Evolutionary conservation across 92 coral and sea anemone species (phyloP).

Genomic region (Heliopora coerulea): DNA sequence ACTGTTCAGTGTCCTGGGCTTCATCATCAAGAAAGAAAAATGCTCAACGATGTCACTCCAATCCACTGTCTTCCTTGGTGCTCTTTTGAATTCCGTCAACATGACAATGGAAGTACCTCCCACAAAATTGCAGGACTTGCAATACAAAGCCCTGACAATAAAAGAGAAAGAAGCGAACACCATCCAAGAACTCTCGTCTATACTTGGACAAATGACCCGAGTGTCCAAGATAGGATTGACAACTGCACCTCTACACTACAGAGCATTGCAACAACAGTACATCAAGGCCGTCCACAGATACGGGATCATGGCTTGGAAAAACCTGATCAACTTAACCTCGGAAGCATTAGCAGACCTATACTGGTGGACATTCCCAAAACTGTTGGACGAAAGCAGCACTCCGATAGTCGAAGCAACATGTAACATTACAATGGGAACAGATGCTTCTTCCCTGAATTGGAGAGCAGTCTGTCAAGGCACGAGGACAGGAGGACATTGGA

Average conservation of each 20-base stretch:
- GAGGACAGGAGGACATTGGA: constrained; percentile 46
- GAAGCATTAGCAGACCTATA: constrained; percentile 43
- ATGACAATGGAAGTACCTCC: constrained; percentile 45
- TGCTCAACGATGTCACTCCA: constrained; percentile 45
- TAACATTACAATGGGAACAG: constrained; percentile 30
- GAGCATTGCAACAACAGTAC: constrained; percentile 38
- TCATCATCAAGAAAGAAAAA: constrained; percentile 36
- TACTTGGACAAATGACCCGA: constrained; percentile 56
- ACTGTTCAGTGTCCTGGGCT: constrained; percentile 39
- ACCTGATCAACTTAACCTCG: constrained; percentile 11
- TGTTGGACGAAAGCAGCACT: neutral
- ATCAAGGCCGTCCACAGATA: neutral
- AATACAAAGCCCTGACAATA: constrained; percentile 9
- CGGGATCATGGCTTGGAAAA: neutral
- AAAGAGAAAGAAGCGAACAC: constrained; percentile 16
- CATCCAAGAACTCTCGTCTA: constrained; percentile 41
- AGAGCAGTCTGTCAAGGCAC: constrained; percentile 45
- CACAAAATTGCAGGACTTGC: neutral
- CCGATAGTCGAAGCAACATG: neutral
- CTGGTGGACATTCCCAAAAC: constrained; percentile 48
- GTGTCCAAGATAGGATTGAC: constrained; percentile 47
- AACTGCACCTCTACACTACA: constrained; percentile 46
- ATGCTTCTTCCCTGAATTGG: constrained; percentile 43
- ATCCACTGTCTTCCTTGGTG: constrained; percentile 43
- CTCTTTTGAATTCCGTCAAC: constrained; percentile 22